These are phyloP conservation scores for Leptonema lineaticorne DNA, from an alignment of 1,140 invertebrate species.

Conservation along the genomic window DNA sequence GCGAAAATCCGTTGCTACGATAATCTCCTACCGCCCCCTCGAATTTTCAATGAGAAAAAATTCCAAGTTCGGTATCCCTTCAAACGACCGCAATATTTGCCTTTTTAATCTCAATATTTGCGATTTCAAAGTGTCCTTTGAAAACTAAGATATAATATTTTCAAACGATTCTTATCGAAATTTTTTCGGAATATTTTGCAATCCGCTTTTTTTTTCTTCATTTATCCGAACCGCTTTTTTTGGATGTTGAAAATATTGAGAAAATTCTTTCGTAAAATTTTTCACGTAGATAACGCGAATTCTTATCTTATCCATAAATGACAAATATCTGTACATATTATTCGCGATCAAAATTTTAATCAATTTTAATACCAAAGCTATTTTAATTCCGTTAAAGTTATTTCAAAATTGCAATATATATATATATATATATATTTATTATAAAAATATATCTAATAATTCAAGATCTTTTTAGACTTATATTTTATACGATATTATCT, in stretches of 20 bases:
- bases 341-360: no score
- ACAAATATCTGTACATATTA: no score
- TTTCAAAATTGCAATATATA: no score
- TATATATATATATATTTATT: no score
- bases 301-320: conserved; percentile 1
- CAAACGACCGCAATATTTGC: neutral
- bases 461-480: no score
- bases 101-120: neutral
- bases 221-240: no score
- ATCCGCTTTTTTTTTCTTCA: no score
- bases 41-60: neutral
- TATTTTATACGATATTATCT: no score
- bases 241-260: neutral
- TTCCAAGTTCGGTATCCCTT: neutral
- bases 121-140: conserved; percentile 4
- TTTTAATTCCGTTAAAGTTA: no score
- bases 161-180: conserved; percentile 2
- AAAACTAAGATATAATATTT: conserved; percentile 16
- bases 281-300: neutral
- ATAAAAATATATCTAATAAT: no score
- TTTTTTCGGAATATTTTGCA: conserved; percentile 1
- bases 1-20: neutral
- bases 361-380: no score
- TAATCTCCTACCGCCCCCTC: no score
- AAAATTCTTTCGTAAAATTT: conserved; percentile 4